These are phyloP conservation scores for Tetramorium alpestre DNA, from an alignment of 1,140 invertebrate genomes.

Conservation along the genomic window DNA sequence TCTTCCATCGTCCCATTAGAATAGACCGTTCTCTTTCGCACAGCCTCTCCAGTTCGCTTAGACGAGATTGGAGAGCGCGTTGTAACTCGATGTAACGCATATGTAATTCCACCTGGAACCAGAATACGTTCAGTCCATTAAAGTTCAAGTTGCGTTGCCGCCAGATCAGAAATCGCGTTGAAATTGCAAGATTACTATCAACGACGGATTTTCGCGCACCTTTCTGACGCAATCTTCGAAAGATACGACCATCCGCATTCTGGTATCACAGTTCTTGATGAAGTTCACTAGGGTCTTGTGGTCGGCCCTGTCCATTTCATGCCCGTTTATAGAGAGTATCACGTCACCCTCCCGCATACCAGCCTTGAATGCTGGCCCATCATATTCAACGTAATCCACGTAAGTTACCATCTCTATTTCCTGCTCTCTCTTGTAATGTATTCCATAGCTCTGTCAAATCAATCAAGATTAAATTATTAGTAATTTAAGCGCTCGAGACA, in stretches of 20 bases:
- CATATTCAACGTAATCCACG: conserved; percentile 97
- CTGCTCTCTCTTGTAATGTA: conserved; percentile 96
- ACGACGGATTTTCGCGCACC: conserved; percentile 84
- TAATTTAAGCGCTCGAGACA: neutral
- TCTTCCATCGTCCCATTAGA: conserved; percentile 94
- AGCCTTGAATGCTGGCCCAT: conserved; percentile 94
- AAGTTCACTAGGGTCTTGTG: conserved; percentile 96
- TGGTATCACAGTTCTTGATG: conserved; percentile 95
- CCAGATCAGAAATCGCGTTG: neutral
- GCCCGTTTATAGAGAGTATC: conserved; percentile 97
- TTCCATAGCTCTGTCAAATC: conserved; percentile 94
- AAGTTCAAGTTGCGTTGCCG: neutral
- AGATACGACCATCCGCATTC: conserved; percentile 97
- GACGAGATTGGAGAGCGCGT: conserved; percentile 93
- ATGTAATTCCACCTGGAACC: conserved; percentile 91
- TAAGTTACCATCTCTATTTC: conserved; percentile 98
- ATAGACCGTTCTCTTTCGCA: conserved; percentile 94
- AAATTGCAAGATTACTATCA: neutral
- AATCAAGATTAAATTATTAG: conserved; percentile 41
- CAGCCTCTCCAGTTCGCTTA: conserved; percentile 93
- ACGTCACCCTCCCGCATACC: conserved; percentile 98
- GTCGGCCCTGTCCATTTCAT: conserved; percentile 95
- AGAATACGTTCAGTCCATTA: neutral
- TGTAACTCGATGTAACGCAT: conserved; percentile 96
- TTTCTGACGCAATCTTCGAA: conserved; percentile 98